These are phyloP conservation scores for Fulmarus glacialis DNA, from an alignment of 2,113 vertebrate species.

Conservation along the genomic window DNA sequence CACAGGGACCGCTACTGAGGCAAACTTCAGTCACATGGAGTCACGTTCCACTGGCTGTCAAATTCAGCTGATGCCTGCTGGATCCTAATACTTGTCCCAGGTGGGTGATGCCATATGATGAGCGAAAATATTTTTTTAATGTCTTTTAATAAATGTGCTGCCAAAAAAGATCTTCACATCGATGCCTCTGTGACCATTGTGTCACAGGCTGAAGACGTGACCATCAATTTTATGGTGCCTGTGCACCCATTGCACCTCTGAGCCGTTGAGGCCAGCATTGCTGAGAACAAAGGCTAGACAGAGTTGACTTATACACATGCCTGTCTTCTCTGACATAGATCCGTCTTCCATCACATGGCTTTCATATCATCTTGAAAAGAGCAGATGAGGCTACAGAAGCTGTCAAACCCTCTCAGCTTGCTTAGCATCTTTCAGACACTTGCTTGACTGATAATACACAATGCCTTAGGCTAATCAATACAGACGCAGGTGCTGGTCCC, in stretches of 20 bases:
- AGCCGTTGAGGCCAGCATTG: background rate
- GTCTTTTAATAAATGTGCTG: background rate
- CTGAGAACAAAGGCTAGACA: background rate
- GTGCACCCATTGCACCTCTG: rapidly evolving
- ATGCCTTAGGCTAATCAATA: background rate
- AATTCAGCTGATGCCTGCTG: background rate
- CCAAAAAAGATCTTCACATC: background rate
- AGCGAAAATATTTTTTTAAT: rapidly evolving
- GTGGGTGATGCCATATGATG: background rate
- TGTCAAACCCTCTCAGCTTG: background rate
- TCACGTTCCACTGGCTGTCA: background rate
- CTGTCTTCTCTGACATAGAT: background rate
- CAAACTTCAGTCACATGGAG: background rate
- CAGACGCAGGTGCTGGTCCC: slow-evolving; percentile 4
- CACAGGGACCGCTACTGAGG: rapidly evolving
- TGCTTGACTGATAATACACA: background rate
- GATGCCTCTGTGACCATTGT: background rate
- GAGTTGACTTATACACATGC: background rate
- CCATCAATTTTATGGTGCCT: background rate
- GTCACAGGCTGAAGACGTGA: background rate
- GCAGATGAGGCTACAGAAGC: background rate
- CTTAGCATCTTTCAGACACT: background rate
- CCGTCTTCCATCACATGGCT: background rate
- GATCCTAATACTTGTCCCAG: background rate
- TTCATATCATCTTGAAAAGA: background rate